These are phyloP conservation scores for Remorina albescens DNA, from an alignment of 2,797 vertebrate species.

Conservation along the genomic window DNA sequence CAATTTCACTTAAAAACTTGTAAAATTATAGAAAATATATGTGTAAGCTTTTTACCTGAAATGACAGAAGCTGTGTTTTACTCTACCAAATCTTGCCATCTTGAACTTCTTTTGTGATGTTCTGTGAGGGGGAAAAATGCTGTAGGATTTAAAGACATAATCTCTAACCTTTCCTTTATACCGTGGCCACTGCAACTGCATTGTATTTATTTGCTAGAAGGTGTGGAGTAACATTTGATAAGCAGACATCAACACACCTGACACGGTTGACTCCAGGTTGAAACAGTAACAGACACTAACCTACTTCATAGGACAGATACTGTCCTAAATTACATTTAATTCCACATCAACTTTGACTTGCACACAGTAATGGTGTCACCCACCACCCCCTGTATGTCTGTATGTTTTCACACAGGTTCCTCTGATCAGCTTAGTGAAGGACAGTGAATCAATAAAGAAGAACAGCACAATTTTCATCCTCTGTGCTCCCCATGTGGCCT, in stretches of 20 bases:
- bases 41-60: conserved; percentile 40
- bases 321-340: background rate
- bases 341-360: too few species aligned
- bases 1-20: background rate
- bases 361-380: too few species aligned
- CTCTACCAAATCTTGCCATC: conserved; percentile 12
- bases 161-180: background rate
- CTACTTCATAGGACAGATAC: background rate
- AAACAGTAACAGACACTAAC: background rate
- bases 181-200: background rate
- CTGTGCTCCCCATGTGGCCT: background rate
- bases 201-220: background rate
- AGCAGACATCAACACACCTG: background rate
- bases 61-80: background rate
- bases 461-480: too few species aligned
- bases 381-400: too few species aligned
- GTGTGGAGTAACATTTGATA: background rate
- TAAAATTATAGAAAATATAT: background rate
- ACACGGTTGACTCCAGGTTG: background rate
- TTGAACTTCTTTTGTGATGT: background rate
- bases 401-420: too few species aligned
- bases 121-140: conserved; percentile 13
- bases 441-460: too few species aligned
- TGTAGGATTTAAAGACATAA: background rate
- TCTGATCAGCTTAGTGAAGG: too few species aligned